These are phyloP conservation scores for Lasioglossum vierecki DNA, from an alignment of 2,888 invertebrate species.

Conservation along the genomic window DNA sequence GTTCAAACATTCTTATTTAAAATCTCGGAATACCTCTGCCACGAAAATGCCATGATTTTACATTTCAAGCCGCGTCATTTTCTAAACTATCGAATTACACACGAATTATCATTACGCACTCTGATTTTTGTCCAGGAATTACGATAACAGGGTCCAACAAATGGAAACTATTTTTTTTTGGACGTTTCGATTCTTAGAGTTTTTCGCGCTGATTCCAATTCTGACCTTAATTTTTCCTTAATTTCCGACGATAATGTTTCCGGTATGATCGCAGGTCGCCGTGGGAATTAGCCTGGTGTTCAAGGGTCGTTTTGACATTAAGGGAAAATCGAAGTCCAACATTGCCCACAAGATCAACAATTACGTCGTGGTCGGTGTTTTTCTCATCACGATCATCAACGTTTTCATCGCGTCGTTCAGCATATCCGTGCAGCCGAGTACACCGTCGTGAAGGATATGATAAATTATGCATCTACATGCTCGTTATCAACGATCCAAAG, in stretches of 20 bases:
- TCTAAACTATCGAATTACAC: background rate
- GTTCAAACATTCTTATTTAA: no score
- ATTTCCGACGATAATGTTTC: background rate
- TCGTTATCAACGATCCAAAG: background rate
- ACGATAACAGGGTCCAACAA: no score
- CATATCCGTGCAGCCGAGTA: conserved; percentile 72
- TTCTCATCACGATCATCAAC: conserved; percentile 89
- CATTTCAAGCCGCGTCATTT: background rate
- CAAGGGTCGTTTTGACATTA: conserved; percentile 86
- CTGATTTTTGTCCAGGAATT: background rate
- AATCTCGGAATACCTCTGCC: no score
- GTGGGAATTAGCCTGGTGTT: conserved; percentile 87
- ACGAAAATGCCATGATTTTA: background rate
- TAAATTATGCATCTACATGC: no score
- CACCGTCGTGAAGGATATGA: background rate
- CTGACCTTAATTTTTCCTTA: no score
- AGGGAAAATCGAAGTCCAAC: conserved; percentile 84
- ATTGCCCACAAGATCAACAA: conserved; percentile 86
- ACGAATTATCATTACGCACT: no score
- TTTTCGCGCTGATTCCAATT: no score
- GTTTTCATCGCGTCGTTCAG: conserved; percentile 88
- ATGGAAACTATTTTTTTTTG: no score
- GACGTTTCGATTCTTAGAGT: no score
- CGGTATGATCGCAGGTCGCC: conserved; percentile 80
- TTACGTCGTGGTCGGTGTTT: conserved; percentile 87